These are phyloP conservation scores for Punctoribates punctum DNA, from an alignment of 2,888 invertebrate genomes.

Conservation along the genomic window DNA sequence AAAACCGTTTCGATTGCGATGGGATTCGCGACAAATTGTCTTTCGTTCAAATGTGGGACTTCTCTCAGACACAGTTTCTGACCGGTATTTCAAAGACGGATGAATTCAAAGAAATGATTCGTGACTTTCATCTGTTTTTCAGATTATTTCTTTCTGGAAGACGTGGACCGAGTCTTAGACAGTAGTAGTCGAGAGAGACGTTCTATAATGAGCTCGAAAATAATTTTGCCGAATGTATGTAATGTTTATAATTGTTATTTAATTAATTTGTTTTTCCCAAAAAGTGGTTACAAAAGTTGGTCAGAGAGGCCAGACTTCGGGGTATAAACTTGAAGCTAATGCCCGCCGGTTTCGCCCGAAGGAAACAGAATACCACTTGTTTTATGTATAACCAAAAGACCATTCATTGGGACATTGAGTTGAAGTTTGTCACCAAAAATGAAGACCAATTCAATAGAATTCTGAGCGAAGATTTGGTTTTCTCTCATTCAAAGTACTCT, in stretches of 20 bases:
- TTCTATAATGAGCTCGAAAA: slow-evolving; percentile 28
- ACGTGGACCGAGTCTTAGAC: slow-evolving; percentile 67
- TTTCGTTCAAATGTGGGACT: slow-evolving; percentile 69
- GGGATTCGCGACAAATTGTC: slow-evolving; percentile 75
- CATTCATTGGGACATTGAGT: slow-evolving; percentile 44
- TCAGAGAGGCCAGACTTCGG: slow-evolving; percentile 33
- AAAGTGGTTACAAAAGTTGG: slow-evolving; percentile 39
- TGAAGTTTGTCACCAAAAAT: slow-evolving; percentile 28
- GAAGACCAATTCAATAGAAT: not conserved
- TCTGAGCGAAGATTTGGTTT: not conserved
- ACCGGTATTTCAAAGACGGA: slow-evolving; percentile 24
- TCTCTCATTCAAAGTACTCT: slow-evolving; percentile 15
- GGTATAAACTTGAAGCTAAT: slow-evolving; percentile 36
- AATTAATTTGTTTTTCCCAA: not conserved
- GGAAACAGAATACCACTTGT: slow-evolving; percentile 33
- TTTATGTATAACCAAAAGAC: slow-evolving; percentile 38
- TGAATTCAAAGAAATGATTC: not conserved
- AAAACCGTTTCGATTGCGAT: slow-evolving; percentile 71
- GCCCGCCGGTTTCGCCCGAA: slow-evolving; percentile 34
- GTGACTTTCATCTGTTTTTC: slow-evolving; percentile 43
- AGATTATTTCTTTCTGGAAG: slow-evolving; percentile 77
- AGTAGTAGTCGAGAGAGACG: slow-evolving; percentile 60
- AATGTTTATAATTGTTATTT: not conserved
- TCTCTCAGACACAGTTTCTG: slow-evolving; percentile 71
- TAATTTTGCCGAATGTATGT: slow-evolving; percentile 30